Conservation (phyloP, 1,140 invertebrate species). For the Zaprionus lachaisei region DNA sequence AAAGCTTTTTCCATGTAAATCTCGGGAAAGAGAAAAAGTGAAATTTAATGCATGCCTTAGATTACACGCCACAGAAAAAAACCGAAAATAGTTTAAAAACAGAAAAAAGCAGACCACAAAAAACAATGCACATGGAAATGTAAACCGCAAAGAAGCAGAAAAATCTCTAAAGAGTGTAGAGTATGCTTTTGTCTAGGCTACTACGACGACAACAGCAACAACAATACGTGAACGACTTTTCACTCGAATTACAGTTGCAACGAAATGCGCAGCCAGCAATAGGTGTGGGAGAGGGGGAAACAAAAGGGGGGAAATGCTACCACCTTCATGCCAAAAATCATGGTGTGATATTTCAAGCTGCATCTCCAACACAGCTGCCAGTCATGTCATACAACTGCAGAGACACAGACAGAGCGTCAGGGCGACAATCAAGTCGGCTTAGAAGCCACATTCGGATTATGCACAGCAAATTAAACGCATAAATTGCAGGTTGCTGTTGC, state of each 20-base stretch:
- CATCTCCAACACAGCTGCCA: conserved; percentile 14
- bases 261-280: conserved; percentile 41
- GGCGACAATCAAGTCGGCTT: conserved; percentile 38
- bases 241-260: conserved; percentile 64
- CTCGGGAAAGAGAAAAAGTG: conserved; percentile 56
- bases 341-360: conserved; percentile 35
- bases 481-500: conserved; percentile 31
- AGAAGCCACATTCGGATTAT: conserved; percentile 28
- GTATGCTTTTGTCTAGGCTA: conserved; percentile 30
- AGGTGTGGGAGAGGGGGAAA: background rate
- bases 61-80: conserved; percentile 56
- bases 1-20: conserved; percentile 59
- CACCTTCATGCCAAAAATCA: conserved; percentile 1
- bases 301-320: background rate
- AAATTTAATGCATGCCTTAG: conserved; percentile 68
- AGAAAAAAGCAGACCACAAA: conserved; percentile 9
- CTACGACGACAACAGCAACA: background rate
- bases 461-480: conserved; percentile 30
- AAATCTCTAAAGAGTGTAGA: conserved; percentile 20
- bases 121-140: conserved; percentile 20
- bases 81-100: conserved; percentile 1
- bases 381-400: conserved; percentile 1
- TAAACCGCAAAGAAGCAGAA: conserved; percentile 25
- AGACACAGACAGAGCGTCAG: conserved; percentile 10
- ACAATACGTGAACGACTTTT: conserved; percentile 42